Base-by-base conservation (phyloP, 2,888 invertebrate species). In the Plebejus melissa region DNA sequence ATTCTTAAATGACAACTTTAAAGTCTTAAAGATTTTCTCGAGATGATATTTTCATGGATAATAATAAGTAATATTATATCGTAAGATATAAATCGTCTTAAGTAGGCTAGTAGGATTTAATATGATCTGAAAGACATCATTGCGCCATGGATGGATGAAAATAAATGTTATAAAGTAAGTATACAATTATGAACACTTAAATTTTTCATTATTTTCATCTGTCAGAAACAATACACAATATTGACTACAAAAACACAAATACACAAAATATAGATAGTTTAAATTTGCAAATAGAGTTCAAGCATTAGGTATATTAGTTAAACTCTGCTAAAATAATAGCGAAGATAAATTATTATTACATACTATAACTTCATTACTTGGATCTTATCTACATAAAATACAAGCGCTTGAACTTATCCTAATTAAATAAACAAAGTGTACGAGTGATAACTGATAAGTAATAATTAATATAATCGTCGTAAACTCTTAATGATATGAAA, bases 401-500 rank as follows among this genome's bases (percentile, higher is more conserved):
- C 4, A 1, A 36, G 36, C 32, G 28, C 11, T 36, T 36, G 28
- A 32, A 9, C 32, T 13, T 65, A 65, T 65, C 13, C 32, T 65
- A 16, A 65, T 32, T 32, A 32, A 32, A 32, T 32, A 32, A 32
- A 32, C 32, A 32, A 32, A 60, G 58, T 60, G 58, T 60, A 28
- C 7, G 7, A 41, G 41, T 41, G 41, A 2, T 28, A 60, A 9
- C 7, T 60, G 0, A 60, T 60, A 60, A 28, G 22, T 28, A 28
- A 28, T 22, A 22, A 22, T 22, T 22, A 22, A 22, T 22, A 22
- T 22, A 22, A 22, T 22, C 22, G 22, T 22, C 22, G 22, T 22
- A 22, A 65, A 32, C 70, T 70, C 16, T 38, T 46, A 54, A 71
- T 58, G 57, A 38, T 41, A 57, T 9, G 32, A 38, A 70, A 70